Conservation (phyloP, 2,888 invertebrate genomes). For the Odontomyia ornata region DNA sequence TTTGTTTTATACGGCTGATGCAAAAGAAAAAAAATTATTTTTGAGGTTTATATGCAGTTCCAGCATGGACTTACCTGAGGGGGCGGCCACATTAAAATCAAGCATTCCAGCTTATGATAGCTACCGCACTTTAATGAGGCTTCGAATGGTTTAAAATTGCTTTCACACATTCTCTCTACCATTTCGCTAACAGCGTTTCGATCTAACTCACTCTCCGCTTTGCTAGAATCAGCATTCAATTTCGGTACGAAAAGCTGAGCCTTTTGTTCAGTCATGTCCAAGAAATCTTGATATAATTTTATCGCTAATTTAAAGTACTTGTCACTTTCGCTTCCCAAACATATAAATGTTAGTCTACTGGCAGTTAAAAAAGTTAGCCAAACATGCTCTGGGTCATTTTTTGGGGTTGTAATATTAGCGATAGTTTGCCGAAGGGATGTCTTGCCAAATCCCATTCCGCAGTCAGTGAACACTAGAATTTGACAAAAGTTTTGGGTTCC, state of each 20-base stretch:
- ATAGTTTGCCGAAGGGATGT: slow-evolving; percentile 72
- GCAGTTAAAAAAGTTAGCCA: slow-evolving; percentile 84
- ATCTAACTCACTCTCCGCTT: slow-evolving; percentile 4
- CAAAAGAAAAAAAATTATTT: not conserved
- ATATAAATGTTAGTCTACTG: slow-evolving; percentile 80
- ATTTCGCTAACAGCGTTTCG: slow-evolving; percentile 22
- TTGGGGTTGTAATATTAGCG: slow-evolving; percentile 56
- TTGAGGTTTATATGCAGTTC: too few relatives aligned
- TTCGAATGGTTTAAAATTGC: slow-evolving; percentile 77
- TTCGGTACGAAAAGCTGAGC: slow-evolving; percentile 71
- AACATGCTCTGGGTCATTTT: slow-evolving; percentile 61
- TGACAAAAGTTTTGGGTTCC: slow-evolving; percentile 87
- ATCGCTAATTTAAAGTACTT: slow-evolving; percentile 64
- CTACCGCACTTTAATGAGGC: slow-evolving; percentile 77
- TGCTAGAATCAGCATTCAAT: slow-evolving; percentile 54
- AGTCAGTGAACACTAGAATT: slow-evolving; percentile 80
- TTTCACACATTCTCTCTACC: slow-evolving; percentile 71
- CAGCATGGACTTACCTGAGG: slow-evolving; percentile 68
- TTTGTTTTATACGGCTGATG: slow-evolving; percentile 56
- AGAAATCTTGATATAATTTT: slow-evolving; percentile 75
- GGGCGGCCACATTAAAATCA: slow-evolving; percentile 77
- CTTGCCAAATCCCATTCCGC: slow-evolving; percentile 73
- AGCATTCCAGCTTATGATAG: slow-evolving; percentile 71
- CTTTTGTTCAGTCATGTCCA: slow-evolving; percentile 78
- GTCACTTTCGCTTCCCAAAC: slow-evolving; percentile 74